phyloP scores from a whole-genome alignment of 1,140 invertebrate species.

The Bombyx mandarina region DNA sequence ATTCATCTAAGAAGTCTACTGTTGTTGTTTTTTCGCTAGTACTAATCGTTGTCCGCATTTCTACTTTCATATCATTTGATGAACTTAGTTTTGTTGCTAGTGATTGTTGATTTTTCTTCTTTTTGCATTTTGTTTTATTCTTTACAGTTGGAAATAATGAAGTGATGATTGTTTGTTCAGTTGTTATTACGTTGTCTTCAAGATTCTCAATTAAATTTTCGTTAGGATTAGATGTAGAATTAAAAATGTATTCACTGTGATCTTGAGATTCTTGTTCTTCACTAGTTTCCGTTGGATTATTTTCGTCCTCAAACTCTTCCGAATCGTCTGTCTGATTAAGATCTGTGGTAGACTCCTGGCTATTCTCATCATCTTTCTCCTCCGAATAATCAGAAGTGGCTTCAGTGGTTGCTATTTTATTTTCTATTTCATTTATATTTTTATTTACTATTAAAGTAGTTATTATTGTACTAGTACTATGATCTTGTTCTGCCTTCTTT shows the following conservation, averaged over 20 bases:
- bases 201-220: slow-evolving; percentile 27
- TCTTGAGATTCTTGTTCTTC: slow-evolving; percentile 31
- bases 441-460: neutral
- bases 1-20: slow-evolving; percentile 27
- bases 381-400: slow-evolving; percentile 9
- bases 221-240: slow-evolving; percentile 21
- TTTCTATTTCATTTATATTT: neutral
- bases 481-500: slow-evolving; percentile 21
- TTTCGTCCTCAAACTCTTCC: slow-evolving; percentile 14
- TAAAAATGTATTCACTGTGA: slow-evolving; percentile 47
- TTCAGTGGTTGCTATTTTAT: slow-evolving; percentile 1
- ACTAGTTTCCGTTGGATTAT: slow-evolving; percentile 12
- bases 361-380: slow-evolving; percentile 11
- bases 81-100: slow-evolving; percentile 1
- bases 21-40: slow-evolving; percentile 6
- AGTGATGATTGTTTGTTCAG: slow-evolving; percentile 24
- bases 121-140: slow-evolving; percentile 57
- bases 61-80: neutral
- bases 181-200: slow-evolving; percentile 23
- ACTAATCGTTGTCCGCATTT: neutral
- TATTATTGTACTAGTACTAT: slow-evolving; percentile 9
- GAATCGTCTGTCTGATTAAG: slow-evolving; percentile 14
- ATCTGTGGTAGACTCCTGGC: slow-evolving; percentile 6
- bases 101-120: slow-evolving; percentile 41
- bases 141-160: slow-evolving; percentile 24